These are phyloP conservation scores for Gulo gulo DNA, from an alignment of 2,113 vertebrate genomes.

Conservation along the genomic window DNA sequence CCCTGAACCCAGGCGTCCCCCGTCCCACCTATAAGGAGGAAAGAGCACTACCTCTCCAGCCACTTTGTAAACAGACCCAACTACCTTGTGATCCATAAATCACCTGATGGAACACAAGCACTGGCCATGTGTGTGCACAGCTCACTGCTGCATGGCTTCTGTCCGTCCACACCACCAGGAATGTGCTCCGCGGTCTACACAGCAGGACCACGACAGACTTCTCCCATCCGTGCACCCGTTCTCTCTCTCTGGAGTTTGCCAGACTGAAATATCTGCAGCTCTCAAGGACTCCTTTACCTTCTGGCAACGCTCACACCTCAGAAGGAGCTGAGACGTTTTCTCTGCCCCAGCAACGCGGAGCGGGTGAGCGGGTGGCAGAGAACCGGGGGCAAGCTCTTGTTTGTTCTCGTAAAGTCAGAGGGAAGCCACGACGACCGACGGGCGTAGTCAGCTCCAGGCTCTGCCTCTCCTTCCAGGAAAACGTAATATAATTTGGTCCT, in stretches of 20 bases:
- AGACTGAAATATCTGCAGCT: not conserved
- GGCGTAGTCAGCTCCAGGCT: not conserved
- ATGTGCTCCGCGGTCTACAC: fast-evolving
- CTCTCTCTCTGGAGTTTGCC: not conserved
- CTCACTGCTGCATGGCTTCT: fast-evolving
- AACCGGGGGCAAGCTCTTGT: not conserved
- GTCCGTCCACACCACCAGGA: not conserved
- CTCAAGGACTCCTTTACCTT: not conserved
- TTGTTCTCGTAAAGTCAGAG: not conserved
- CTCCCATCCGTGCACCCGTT: not conserved
- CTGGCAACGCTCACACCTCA: not conserved
- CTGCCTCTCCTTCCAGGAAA: not conserved
- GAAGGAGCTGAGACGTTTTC: not conserved
- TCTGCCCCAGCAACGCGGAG: not conserved
- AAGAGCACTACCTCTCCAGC: fast-evolving
- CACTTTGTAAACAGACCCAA: not conserved
- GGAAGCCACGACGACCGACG: not conserved
- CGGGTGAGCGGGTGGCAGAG: not conserved
- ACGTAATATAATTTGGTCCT: constrained; percentile 3
- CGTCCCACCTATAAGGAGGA: not conserved
- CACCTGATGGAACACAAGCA: fast-evolving
- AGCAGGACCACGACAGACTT: not conserved
- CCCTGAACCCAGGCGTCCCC: no score
- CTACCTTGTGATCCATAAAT: not conserved
- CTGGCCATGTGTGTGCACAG: not conserved